These are phyloP conservation scores for Aphelocoma coerulescens DNA, from an alignment of 2,113 vertebrate species.

Conservation along the genomic window DNA sequence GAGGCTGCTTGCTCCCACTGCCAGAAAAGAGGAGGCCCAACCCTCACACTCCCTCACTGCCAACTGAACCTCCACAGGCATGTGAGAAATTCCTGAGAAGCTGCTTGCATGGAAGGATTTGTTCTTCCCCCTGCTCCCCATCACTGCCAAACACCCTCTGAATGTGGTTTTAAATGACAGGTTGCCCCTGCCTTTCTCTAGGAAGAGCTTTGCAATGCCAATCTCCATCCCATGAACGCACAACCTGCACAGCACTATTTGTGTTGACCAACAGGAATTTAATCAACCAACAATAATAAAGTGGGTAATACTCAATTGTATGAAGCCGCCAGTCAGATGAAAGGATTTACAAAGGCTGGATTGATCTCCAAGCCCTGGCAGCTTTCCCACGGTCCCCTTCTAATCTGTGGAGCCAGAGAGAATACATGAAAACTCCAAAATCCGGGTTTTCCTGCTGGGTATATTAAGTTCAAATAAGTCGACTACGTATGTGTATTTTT, in stretches of 20 bases:
- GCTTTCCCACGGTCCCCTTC: slow-evolving; percentile 62
- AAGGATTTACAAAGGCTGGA: slow-evolving; percentile 65
- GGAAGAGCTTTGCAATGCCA: slow-evolving; percentile 14
- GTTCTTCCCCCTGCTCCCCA: background rate
- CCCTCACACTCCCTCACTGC: background rate
- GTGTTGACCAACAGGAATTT: slow-evolving; percentile 68
- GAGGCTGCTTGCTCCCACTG: background rate
- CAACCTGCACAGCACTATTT: slow-evolving; percentile 44
- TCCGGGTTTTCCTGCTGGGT: background rate
- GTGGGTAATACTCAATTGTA: slow-evolving; percentile 63
- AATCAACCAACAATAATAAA: slow-evolving; percentile 69
- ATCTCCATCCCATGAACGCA: background rate
- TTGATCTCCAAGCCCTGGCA: slow-evolving; percentile 65
- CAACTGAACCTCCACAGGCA: background rate
- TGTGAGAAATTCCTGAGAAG: background rate
- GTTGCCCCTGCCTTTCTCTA: background rate
- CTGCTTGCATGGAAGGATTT: background rate
- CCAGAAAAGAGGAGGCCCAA: background rate
- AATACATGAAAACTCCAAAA: slow-evolving; percentile 29
- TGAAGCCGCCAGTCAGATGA: slow-evolving; percentile 59
- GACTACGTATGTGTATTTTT: background rate
- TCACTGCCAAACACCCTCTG: background rate
- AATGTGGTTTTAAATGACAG: background rate
- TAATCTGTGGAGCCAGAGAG: slow-evolving; percentile 33
- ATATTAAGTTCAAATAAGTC: background rate